Conservation (phyloP, 2,797 vertebrate species). For the Sardinella longiceps region DNA sequence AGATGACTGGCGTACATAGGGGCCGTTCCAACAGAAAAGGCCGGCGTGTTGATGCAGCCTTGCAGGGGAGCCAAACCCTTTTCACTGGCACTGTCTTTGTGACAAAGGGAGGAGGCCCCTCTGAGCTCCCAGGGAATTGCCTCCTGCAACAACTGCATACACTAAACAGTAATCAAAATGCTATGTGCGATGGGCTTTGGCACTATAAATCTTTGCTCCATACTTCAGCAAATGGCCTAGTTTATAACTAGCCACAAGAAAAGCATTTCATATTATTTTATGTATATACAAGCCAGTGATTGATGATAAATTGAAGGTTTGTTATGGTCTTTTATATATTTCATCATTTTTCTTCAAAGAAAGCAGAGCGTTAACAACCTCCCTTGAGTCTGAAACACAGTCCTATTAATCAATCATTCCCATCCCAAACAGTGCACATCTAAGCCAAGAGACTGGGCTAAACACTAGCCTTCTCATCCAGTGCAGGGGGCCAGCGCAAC, state of each 20-base stretch:
- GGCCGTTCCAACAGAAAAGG: not conserved
- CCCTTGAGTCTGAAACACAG: slow-evolving; percentile 23
- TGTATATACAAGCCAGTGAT: slow-evolving; percentile 16
- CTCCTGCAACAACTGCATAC: slow-evolving; percentile 1
- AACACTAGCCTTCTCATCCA: not conserved
- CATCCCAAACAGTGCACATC: not conserved
- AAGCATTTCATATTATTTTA: slow-evolving; percentile 10
- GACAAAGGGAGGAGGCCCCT: slow-evolving; percentile 5
- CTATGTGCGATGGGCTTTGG: not conserved
- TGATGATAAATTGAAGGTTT: slow-evolving; percentile 23
- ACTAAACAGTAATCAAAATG: slow-evolving; percentile 23
- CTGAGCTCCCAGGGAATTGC: slow-evolving; percentile 9
- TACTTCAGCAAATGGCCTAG: slow-evolving; percentile 22
- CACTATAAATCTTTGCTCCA: slow-evolving; percentile 12
- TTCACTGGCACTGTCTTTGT: not conserved
- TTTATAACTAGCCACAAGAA: slow-evolving; percentile 21
- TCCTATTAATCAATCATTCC: slow-evolving; percentile 32
- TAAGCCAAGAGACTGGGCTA: slow-evolving; percentile 13
- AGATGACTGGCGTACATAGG: not conserved
- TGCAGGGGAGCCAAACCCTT: not conserved
- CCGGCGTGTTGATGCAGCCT: not conserved
- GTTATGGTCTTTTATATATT: slow-evolving; percentile 26
- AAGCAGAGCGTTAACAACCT: slow-evolving; percentile 30
- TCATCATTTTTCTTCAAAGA: slow-evolving; percentile 30
- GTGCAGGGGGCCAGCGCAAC: not conserved